Evolutionary conservation across 2,797 vertebrate genomes (phyloP).

Genomic region (Cossypha heuglini): DNA sequence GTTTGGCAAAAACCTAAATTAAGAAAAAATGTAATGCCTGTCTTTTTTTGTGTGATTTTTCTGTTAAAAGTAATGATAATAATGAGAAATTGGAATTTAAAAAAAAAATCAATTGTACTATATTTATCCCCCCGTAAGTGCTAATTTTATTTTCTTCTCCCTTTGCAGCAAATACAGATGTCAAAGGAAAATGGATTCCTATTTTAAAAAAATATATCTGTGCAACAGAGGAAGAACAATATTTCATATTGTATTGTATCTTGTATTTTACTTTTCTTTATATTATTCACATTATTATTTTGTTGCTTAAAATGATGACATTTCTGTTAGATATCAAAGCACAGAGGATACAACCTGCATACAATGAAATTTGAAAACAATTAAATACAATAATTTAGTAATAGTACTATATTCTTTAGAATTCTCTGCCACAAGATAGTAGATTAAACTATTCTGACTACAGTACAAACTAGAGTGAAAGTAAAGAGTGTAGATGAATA

Average conservation of each 20-base stretch:
- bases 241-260: not conserved
- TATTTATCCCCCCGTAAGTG: not conserved
- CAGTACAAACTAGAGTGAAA: not conserved
- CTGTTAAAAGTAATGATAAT: not conserved
- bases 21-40: not conserved
- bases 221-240: not conserved
- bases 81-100: not conserved
- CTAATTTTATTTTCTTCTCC: not conserved
- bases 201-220: not conserved
- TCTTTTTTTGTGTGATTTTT: not conserved
- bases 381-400: not conserved
- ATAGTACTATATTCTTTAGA: not conserved
- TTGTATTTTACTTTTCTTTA: not conserved
- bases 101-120: not conserved
- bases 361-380: not conserved
- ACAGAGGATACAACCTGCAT: not conserved
- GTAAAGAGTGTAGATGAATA: not conserved
- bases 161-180: not conserved
- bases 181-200: not conserved
- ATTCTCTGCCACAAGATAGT: slow-evolving; percentile 8
- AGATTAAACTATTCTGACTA: not conserved
- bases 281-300: not conserved
- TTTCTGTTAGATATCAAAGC: not conserved
- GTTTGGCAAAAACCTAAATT: not conserved
- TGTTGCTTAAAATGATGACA: not conserved